Evolutionary conservation across 2,113 vertebrate species (phyloP), one percentile per base, ranked within the genome.

Genomic region (Pavo muticus): DNA sequence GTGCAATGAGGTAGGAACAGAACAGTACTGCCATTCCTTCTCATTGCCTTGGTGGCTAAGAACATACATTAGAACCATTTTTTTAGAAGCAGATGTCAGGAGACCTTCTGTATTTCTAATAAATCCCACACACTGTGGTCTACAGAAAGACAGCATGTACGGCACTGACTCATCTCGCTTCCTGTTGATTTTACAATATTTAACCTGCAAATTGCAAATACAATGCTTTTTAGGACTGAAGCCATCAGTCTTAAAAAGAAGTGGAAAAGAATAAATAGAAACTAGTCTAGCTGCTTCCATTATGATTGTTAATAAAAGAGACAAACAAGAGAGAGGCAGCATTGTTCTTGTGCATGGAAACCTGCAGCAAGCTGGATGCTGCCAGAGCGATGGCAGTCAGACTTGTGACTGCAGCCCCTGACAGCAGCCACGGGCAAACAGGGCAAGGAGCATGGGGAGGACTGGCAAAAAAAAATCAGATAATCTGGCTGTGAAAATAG

Each of bases 351-450:
- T 3, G 10, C 32, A 73, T 7, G 11, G 50, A 70, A 85, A 54
- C 4, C 61, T 79, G 29, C 67, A 71, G 8, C 39, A 64, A 63
- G 37, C 37, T 9, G 65, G 59, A 73, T 1, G 2, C 23, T 86
- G 29, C 54, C 57, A 72, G 35, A 86, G 74, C 21, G 11, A 44
- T 2, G 8, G 60, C 29, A 84, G 65, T 48, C 40, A 88, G 21
- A 27, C 1, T 1, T 48, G 12, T 1, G 1, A 64, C 9, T 4
- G 6, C 4, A 75, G 67, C 29, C 20, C 81, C 13, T 17, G 54
- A 35, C 21, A 90, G 80, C 74, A 81, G 64, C 68, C 44, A 90
- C 50, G 6, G 18, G 30, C 32, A 69, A 82, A 52, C 0, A 71
- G 25, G 14, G 27, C 45, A 79, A 73, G 52, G 19, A 71, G 16